Evolutionary conservation across 2,797 vertebrate species (phyloP).

Genomic region (Sebastes cheni): DNA sequence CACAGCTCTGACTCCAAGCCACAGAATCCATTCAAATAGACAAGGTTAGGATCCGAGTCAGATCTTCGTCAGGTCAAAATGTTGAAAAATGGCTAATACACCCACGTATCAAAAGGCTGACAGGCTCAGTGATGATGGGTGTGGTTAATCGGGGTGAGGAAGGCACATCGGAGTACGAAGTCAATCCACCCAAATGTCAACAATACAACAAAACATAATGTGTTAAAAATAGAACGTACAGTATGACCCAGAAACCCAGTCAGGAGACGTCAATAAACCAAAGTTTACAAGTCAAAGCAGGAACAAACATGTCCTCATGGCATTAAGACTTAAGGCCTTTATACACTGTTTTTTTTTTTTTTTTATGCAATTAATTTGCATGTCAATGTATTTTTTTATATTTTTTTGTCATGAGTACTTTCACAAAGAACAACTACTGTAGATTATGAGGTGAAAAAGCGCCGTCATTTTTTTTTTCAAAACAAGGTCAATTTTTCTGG

Average conservation of each 20-base stretch:
- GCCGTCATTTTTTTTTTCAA: too few relatives aligned
- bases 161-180: neutral
- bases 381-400: too few relatives aligned
- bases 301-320: neutral
- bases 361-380: too few relatives aligned
- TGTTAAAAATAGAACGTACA: neutral
- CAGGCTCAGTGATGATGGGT: neutral
- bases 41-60: neutral
- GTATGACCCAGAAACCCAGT: accelerated
- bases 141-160: neutral
- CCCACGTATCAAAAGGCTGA: neutral
- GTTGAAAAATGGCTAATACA: neutral
- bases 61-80: neutral
- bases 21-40: neutral
- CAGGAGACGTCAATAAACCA: too few relatives aligned
- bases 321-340: neutral
- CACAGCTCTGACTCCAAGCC: neutral
- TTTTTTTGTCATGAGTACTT: too few relatives aligned
- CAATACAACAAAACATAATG: neutral
- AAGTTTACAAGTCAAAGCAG: too few relatives aligned
- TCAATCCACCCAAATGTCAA: neutral
- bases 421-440: too few relatives aligned
- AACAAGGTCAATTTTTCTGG: too few relatives aligned
- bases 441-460: too few relatives aligned
- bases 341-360: neutral